Base-by-base conservation (phyloP, 2,113 vertebrate species). In the Nothoprocta pentlandii region DNA sequence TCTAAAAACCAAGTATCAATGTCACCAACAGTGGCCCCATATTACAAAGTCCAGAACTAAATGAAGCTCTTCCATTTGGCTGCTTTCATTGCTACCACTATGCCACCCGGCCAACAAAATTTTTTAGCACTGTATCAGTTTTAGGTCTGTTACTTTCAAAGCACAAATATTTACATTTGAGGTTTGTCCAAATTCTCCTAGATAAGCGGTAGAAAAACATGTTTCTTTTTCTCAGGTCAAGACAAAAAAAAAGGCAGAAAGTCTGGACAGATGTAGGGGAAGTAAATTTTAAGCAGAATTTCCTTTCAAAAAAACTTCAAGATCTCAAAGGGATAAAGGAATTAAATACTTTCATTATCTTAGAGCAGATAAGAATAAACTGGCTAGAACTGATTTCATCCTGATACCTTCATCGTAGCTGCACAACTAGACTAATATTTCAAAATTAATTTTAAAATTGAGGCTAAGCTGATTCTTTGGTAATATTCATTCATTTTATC, bases 1-100 rank as follows among this genome's bases (percentile, higher is more conserved):
- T 96, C 93, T 93, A 91, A 94, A 95, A 92, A 95, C 85, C 85
- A 92, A 86, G 49, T 75, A 94, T 92, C 93, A 92, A 69, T 81
- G 69, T 94, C 93, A 95, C 46, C 42, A 94, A 85, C 39, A 94
- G 49, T 91, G 90, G 66, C 79, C 41, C 58, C 19, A 6, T 77
- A 58, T 69, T 94, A 25, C 46, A 78, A 92, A 90, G 59, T 93
- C 71, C 89, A 88, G 84, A 92, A 95, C 66, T 87, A 77, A 93
- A 80, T 71, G 59, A 9, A 69, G 62, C 53, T 94, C 63, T 96
- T 85, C 42, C 36, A 91, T 23, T 78, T 94, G 85, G 49, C 67
- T 69, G 61, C 39, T 90, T 93, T 80, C 79, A 61, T 80, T 90
- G 12, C 39, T 81, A 32, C 47, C 25, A 77, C 41, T 83, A 20